Percentiles rank a stretch among this genome's conserved stretches.
phyloP scores from a whole-genome alignment of 2,888 invertebrate species.

The Chloroclystis v-ata region DNA sequence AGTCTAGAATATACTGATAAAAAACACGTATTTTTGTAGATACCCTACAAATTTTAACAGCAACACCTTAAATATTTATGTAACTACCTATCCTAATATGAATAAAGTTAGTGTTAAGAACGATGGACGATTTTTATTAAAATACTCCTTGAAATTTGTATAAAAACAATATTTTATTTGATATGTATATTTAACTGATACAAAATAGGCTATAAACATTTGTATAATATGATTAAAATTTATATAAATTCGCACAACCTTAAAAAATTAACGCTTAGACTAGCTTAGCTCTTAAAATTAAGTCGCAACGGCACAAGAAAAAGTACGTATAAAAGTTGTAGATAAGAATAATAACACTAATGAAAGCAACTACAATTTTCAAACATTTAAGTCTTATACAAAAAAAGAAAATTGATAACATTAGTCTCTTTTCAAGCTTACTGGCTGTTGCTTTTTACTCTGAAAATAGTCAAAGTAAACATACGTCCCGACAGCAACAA shows the following conservation, averaged over 20 bases:
- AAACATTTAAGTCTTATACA: no score
- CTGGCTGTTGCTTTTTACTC: conserved; percentile 48
- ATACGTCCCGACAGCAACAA: conserved; percentile 61
- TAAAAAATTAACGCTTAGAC: neutral
- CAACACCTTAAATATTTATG: conserved; percentile 5
- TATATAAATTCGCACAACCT: neutral
- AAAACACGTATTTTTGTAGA: conserved; percentile 8
- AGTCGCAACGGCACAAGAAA: no score
- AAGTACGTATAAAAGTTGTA: no score
- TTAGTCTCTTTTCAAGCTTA: conserved; percentile 42
- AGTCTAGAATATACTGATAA: neutral
- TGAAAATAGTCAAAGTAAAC: conserved; percentile 65
- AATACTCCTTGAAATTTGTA: no score
- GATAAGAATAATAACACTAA: no score
- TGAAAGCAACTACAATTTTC: no score
- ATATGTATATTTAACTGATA: no score
- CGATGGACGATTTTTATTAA: no score
- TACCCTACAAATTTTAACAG: conserved; percentile 9
- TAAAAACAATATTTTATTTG: no score
- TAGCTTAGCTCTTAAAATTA: neutral
- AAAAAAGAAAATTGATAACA: no score
- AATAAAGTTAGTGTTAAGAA: conserved; percentile 4
- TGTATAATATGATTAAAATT: neutral
- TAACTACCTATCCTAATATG: conserved; percentile 7
- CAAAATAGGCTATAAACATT: no score